phyloP scores from a whole-genome alignment of 2,113 vertebrate genomes.

The Scytalopus superciliaris region DNA sequence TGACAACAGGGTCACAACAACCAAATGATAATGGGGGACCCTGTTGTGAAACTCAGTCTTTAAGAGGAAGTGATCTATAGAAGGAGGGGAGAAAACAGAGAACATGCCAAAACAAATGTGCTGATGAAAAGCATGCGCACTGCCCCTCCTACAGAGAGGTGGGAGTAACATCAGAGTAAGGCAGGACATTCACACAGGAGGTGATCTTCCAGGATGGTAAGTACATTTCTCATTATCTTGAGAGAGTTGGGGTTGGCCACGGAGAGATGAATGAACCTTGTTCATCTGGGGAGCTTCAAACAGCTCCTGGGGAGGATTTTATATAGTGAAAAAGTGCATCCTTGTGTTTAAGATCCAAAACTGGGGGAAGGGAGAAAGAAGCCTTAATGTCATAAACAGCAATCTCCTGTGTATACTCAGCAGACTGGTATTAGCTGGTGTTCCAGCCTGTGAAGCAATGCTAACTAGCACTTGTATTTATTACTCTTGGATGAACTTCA shows the following conservation, averaged over 20 bases:
- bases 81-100: neutral
- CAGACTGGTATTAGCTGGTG: neutral
- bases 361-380: neutral
- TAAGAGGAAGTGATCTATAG: constrained; percentile 42
- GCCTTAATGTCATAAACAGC: neutral
- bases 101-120: neutral
- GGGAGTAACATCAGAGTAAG: neutral
- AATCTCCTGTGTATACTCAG: neutral
- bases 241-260: neutral
- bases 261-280: neutral
- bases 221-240: neutral
- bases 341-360: neutral
- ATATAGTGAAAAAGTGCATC: neutral
- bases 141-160: neutral
- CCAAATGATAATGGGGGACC: neutral
- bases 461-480: neutral
- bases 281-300: neutral
- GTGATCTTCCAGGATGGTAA: constrained; percentile 20
- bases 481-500: neutral
- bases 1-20: neutral
- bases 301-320: neutral
- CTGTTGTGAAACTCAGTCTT: neutral
- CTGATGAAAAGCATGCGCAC: neutral
- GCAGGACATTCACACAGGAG: neutral
- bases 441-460: neutral